Percentiles rank a stretch among this genome's conserved stretches.
These are phyloP conservation scores for Siniperca knerii DNA, from an alignment of 2,113 vertebrate species.

Conservation along the genomic window DNA sequence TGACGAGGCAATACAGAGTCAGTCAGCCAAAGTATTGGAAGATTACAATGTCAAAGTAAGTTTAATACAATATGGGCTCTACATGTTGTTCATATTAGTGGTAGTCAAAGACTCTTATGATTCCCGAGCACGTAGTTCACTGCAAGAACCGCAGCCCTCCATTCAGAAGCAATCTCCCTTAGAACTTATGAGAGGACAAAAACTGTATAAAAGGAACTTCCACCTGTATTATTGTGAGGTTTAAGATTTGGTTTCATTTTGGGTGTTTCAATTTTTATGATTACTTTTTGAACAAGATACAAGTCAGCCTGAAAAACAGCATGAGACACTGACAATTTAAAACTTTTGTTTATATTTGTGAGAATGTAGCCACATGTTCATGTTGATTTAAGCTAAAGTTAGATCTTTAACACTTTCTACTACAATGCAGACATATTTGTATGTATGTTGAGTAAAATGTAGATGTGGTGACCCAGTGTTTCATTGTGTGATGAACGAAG, in stretches of 20 bases:
- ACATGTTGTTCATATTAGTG: constrained; percentile 40
- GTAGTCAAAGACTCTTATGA: constrained; percentile 27
- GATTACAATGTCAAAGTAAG: constrained; percentile 60
- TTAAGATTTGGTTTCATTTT: not conserved
- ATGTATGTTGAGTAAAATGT: not conserved
- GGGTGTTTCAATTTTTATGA: not conserved
- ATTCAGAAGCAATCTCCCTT: constrained; percentile 20
- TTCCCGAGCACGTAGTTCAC: constrained; percentile 18
- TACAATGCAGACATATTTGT: not conserved
- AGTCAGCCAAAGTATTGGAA: constrained; percentile 67
- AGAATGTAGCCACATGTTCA: not conserved
- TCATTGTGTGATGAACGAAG: not conserved
- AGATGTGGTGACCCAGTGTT: not conserved
- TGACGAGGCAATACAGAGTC: constrained; percentile 54
- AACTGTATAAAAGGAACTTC: constrained; percentile 3
- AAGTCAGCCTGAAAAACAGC: not conserved
- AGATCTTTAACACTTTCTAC: not conserved
- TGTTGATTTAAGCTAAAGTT: not conserved
- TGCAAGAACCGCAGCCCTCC: not conserved
- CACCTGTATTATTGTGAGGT: not conserved
- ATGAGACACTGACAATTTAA: not conserved
- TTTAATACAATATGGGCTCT: constrained; percentile 55
- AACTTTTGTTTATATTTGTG: not conserved
- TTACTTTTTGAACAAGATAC: not conserved
- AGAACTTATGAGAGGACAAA: not conserved